These are phyloP conservation scores for Ornithoptera alexandrae DNA, from an alignment of 2,888 invertebrate genomes.

Conservation along the genomic window DNA sequence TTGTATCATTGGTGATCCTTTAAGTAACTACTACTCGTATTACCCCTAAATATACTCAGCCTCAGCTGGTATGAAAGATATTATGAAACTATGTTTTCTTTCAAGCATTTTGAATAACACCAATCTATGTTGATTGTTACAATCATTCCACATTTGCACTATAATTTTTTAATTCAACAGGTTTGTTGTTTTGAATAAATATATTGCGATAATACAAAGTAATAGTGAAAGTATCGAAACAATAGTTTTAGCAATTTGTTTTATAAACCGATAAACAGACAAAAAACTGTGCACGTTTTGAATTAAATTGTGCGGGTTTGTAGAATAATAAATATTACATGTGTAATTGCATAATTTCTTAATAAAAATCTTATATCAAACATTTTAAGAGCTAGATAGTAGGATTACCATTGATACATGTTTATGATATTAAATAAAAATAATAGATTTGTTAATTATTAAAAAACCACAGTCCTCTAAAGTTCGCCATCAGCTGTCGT, in stretches of 20 bases:
- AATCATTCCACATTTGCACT: not conserved
- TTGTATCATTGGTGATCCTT: not conserved
- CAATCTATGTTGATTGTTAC: not conserved
- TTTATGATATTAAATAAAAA: conserved; percentile 41
- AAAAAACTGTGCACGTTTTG: not conserved
- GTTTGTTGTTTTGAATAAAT: not conserved
- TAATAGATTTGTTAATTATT: conserved; percentile 52
- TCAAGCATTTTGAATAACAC: not conserved
- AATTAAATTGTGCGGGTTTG: not conserved
- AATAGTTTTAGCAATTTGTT: not conserved
- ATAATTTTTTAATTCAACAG: not conserved
- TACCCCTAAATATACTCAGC: not conserved
- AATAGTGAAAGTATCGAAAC: not conserved
- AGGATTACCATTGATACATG: conserved; percentile 19
- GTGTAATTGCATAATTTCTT: not conserved
- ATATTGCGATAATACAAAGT: not conserved
- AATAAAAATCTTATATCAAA: not conserved
- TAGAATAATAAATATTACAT: not conserved
- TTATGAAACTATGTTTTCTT: not conserved
- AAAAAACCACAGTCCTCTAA: conserved; percentile 40
- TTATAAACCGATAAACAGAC: not conserved
- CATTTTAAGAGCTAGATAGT: not conserved
- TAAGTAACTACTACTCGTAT: not conserved
- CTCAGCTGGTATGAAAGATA: not conserved
- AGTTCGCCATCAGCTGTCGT: conserved; percentile 64